These are phyloP conservation scores for Myiotriccus ornatus DNA, from an alignment of 2,797 vertebrate genomes.

Conservation along the genomic window DNA sequence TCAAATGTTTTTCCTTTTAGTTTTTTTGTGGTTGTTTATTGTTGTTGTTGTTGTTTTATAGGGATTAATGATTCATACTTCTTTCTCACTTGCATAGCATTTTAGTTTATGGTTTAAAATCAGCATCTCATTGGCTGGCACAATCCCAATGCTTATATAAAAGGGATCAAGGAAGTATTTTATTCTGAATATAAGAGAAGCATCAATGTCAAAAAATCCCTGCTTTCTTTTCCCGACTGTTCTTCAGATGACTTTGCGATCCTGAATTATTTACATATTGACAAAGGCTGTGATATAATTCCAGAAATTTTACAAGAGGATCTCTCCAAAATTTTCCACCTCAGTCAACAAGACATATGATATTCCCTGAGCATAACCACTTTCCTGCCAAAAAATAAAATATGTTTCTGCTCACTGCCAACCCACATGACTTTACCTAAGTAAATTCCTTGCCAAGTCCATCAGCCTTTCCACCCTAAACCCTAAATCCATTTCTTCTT, in stretches of 20 bases:
- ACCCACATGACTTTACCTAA: conserved; percentile 21
- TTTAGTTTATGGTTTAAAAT: background rate
- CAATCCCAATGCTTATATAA: background rate
- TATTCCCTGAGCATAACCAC: conserved; percentile 30
- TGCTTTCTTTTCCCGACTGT: background rate
- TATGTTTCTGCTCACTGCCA: conserved; percentile 38
- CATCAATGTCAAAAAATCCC: background rate
- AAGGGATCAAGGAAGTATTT: background rate
- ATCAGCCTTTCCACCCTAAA: conserved; percentile 7
- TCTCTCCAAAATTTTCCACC: conserved; percentile 45
- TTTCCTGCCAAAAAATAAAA: conserved; percentile 56
- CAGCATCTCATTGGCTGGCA: background rate
- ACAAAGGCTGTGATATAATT: conserved; percentile 31
- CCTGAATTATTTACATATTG: conserved; percentile 12
- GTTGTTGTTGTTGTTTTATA: too few relatives aligned
- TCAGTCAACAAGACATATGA: conserved; percentile 48
- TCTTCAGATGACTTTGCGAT: background rate
- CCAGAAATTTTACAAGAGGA: conserved; percentile 40
- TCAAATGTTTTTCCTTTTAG: background rate
- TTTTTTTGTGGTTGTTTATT: too few relatives aligned
- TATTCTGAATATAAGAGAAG: background rate
- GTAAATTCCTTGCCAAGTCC: conserved; percentile 25
- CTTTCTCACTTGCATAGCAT: background rate
- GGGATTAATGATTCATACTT: background rate
- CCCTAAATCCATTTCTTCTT: background rate